Evolutionary conservation across 2,888 invertebrate genomes (phyloP).

Genomic region (Brachypalpus laphriformis): DNA sequence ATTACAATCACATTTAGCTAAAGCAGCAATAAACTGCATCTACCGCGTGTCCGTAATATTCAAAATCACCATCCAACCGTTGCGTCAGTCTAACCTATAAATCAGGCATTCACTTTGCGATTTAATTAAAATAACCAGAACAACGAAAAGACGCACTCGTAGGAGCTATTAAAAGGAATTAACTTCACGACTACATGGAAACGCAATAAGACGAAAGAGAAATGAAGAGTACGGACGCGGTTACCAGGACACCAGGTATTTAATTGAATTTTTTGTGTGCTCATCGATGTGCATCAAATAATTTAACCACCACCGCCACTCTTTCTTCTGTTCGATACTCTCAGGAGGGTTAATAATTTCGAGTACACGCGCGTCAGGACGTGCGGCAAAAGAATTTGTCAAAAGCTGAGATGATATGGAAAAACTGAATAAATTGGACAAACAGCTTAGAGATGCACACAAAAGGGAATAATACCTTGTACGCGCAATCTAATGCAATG

Average conservation of each 20-base stretch:
- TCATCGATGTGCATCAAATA: constrained; percentile 64
- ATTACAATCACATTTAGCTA: constrained; percentile 33
- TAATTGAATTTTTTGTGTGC: constrained; percentile 60
- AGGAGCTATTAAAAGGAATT: constrained; percentile 38
- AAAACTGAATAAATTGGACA: constrained; percentile 50
- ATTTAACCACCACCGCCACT: constrained; percentile 20
- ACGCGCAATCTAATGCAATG: constrained; percentile 27
- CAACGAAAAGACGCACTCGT: constrained; percentile 11
- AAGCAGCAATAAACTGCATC: constrained; percentile 34
- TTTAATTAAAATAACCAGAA: constrained; percentile 32
- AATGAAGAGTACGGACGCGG: constrained; percentile 2
- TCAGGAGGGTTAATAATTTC: constrained; percentile 21
- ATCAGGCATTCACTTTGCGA: constrained; percentile 32
- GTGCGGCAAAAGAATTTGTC: constrained; percentile 59
- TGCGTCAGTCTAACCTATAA: constrained; percentile 13
- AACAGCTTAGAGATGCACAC: constrained; percentile 46
- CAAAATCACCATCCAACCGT: constrained; percentile 13
- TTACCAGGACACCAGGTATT: constrained; percentile 59
- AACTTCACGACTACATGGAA: constrained; percentile 6
- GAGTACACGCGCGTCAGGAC: constrained; percentile 45
- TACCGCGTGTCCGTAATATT: constrained; percentile 17
- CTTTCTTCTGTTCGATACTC: not conserved
- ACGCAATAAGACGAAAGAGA: constrained; percentile 21
- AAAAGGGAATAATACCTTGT: not conserved
- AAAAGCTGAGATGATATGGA: constrained; percentile 55